These are phyloP conservation scores for Bucorvus abyssinicus DNA, from an alignment of 2,797 vertebrate genomes.

Conservation along the genomic window DNA sequence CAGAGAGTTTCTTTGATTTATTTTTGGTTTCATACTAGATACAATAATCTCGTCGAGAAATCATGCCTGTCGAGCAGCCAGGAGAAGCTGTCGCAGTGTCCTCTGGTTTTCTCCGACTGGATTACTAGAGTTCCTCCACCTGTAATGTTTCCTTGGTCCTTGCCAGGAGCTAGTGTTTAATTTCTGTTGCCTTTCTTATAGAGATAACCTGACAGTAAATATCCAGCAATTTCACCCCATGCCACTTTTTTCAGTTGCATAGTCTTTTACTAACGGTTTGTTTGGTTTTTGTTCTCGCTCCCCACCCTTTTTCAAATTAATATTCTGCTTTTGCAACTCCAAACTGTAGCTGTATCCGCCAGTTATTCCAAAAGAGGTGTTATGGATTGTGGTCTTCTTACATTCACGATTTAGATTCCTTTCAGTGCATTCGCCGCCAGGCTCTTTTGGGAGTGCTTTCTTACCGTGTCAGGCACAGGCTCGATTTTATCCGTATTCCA, in stretches of 20 bases:
- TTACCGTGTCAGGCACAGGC: not conserved
- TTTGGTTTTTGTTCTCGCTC: rapidly evolving
- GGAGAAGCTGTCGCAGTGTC: not conserved
- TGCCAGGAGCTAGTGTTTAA: not conserved
- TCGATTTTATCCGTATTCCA: not conserved
- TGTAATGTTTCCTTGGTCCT: not conserved
- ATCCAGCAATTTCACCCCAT: not conserved
- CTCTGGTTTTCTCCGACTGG: not conserved
- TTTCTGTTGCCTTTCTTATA: not conserved
- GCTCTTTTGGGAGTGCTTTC: not conserved
- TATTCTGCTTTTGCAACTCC: not conserved
- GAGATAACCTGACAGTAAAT: not conserved
- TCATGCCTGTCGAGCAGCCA: not conserved
- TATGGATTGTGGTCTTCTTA: not conserved
- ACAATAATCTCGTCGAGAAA: not conserved
- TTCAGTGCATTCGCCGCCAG: not conserved
- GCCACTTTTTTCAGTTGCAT: not conserved
- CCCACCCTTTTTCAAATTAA: not conserved
- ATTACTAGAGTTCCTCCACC: not conserved
- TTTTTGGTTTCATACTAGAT: not conserved
- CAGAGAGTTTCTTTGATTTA: not conserved
- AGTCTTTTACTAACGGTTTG: not conserved
- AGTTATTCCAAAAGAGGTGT: not conserved
- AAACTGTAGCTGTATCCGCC: not conserved
- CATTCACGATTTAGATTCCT: not conserved